Evolutionary conservation across 2,888 invertebrate species (phyloP).

Genomic region (Taenaris catops): DNA sequence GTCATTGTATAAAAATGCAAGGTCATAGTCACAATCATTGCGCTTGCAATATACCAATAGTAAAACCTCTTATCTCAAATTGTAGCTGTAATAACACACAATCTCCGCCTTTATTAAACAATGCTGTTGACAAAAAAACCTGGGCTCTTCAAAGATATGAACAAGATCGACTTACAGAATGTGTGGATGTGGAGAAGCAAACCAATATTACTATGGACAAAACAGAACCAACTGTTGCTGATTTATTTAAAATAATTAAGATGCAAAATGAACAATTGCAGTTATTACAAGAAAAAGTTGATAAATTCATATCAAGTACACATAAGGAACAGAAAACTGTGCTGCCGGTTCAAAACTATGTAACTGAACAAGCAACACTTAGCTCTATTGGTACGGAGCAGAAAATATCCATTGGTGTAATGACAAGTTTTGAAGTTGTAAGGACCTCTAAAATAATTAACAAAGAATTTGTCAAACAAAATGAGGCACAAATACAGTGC

Average conservation of each 20-base stretch:
- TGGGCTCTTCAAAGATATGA: constrained; percentile 59
- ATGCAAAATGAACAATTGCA: constrained; percentile 84
- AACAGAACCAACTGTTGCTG: constrained; percentile 76
- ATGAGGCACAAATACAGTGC: constrained; percentile 63
- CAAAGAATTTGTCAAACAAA: constrained; percentile 52
- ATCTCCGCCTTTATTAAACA: constrained; percentile 26
- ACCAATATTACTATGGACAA: constrained; percentile 50
- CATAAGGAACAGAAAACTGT: constrained; percentile 33
- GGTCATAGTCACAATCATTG: constrained; percentile 16
- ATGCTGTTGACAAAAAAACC: constrained; percentile 56
- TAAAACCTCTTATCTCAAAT: constrained; percentile 9
- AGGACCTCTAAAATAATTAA: constrained; percentile 68
- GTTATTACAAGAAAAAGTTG: constrained; percentile 82
- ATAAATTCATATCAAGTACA: constrained; percentile 64
- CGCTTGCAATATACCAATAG: constrained; percentile 18
- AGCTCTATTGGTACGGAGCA: constrained; percentile 50
- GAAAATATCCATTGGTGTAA: constrained; percentile 85
- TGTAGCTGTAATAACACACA: constrained; percentile 29
- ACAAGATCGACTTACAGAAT: constrained; percentile 36
- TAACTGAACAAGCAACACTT: constrained; percentile 48
- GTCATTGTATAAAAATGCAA: constrained; percentile 11
- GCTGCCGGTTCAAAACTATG: constrained; percentile 36
- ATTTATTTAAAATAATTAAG: constrained; percentile 83
- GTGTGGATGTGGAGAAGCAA: constrained; percentile 48
- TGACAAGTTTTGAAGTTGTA: constrained; percentile 85